These are phyloP conservation scores for Dromococcyx pavoninus DNA, from an alignment of 2,797 vertebrate species.

Conservation along the genomic window DNA sequence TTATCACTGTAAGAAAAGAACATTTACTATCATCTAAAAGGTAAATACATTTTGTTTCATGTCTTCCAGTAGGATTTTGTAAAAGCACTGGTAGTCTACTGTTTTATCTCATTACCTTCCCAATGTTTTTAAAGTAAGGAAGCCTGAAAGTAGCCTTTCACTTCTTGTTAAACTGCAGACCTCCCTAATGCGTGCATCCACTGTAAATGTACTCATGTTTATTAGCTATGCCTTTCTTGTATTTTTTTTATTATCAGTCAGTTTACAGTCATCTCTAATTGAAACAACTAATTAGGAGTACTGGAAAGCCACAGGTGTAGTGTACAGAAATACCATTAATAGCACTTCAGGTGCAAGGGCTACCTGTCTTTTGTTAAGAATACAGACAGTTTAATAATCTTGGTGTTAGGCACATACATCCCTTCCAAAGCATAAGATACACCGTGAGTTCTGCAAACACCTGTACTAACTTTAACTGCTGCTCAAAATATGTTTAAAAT, in stretches of 20 bases:
- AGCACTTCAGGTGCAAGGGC: not conserved
- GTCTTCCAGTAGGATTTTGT: not conserved
- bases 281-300: not conserved
- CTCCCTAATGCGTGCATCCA: not conserved
- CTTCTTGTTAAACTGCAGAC: not conserved
- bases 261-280: not conserved
- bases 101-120: not conserved
- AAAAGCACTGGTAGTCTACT: not conserved
- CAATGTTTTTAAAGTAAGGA: not conserved
- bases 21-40: not conserved
- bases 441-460: not conserved
- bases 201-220: not conserved
- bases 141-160: not conserved
- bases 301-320: not conserved
- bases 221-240: not conserved
- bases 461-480: constrained; percentile 1
- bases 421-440: not conserved
- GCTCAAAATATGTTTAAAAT: constrained; percentile 38
- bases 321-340: not conserved
- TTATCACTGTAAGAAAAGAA: not conserved
- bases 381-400: not conserved
- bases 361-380: not conserved
- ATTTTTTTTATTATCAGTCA: not conserved
- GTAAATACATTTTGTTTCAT: not conserved
- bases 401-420: not conserved